Evolutionary conservation across 1,140 invertebrate species (phyloP), one percentile per base, ranked within the genome.

Genomic region (Trachymyrmex septentrionalis): DNA sequence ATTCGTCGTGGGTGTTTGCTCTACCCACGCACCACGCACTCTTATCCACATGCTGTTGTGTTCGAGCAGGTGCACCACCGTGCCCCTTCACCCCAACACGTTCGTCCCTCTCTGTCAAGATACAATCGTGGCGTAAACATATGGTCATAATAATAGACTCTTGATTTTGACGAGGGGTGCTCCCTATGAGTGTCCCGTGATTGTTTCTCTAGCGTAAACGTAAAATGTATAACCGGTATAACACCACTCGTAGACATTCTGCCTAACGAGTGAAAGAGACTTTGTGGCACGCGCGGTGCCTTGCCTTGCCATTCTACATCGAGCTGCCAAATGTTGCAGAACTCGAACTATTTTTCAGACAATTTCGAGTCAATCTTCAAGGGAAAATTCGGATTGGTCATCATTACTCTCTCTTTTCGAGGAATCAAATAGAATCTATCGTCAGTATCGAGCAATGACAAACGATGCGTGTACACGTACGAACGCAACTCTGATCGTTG

Each of bases 141-240:
- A 95, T 95, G 94, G 92, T 92, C 92, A 89, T 95, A 95, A 95
- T 95, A 92, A 95, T 93, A 94, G 93, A 92, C 93, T 94, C 94
- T 95, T 95, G 94, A 95, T 95, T 95, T 95, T 93, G 92, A 93
- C 88, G 90, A 94, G 93, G 93, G 93, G 48, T 57, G 91, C 90
- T 88, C 92, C 86, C 92, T 91, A 88, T 86, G 86, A 93, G 91
- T 88, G 71, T 86, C 84, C 92, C 92, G 93, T 93, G 94, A 95
- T 95, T 95, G 92, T 91, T 88, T 91, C 78, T 78, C 75, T 67
- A 72, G 27, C 55, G 73, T 87, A 89, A 89, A 90, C 87, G 88
- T 7, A 55, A 88, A 89, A 76, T 55, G 80, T 61, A 50, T 61
- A 44, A 44, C 38, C 38, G 38, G 38, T 44, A 64, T 24, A 64